Base-by-base conservation (phyloP, 2,888 invertebrate genomes). In the Pheosia tremula region DNA sequence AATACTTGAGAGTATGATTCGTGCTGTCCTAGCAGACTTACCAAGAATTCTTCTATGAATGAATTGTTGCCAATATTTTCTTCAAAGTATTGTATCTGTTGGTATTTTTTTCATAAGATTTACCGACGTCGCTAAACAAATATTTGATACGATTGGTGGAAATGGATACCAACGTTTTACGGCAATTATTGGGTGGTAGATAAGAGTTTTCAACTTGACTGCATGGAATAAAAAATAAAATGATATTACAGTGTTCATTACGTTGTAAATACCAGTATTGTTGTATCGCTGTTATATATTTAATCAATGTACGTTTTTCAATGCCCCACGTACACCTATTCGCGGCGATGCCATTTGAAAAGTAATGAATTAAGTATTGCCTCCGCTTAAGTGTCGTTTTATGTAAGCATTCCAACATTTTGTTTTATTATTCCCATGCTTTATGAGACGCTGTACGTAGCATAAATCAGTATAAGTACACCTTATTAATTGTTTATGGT, bases 371-470 rank as follows among this genome's bases (percentile, higher is more conserved):
- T 62, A 59, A 61, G 62, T 69, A 70, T 75, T 72, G 72, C 69
- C 73, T 76, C 55, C 78, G 80, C 82, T 77, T 81, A 77, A 72
- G 72, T 81, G 77, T 81, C 75, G 80, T 83, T 72, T 78, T 85
- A 80, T 84, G 82, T 86, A 90, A 90, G 91, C 92, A 92, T 92
- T 92, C 92, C 92, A 91, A 81, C 86, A 77, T 80, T 72, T 73
- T 74, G 75, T 79, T 81, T 79, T 80, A 63, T 74, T 71, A 62
- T 69, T 71, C 78, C 74, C 75, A 80, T 77, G 84, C 83, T 83
- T 81, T 81, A 75, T 64, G 71, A 81, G 66, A 74, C 66, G 67
- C 67, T 78, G 76, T 80, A 77, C 69, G 80, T 75, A 78, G 77
- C 75, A 79, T 79, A 78, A 83, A 83, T 83, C 86, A 82, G 70